Conservation (phyloP, 1,140 invertebrate species). For the Trachymyrmex cornetzi region DNA sequence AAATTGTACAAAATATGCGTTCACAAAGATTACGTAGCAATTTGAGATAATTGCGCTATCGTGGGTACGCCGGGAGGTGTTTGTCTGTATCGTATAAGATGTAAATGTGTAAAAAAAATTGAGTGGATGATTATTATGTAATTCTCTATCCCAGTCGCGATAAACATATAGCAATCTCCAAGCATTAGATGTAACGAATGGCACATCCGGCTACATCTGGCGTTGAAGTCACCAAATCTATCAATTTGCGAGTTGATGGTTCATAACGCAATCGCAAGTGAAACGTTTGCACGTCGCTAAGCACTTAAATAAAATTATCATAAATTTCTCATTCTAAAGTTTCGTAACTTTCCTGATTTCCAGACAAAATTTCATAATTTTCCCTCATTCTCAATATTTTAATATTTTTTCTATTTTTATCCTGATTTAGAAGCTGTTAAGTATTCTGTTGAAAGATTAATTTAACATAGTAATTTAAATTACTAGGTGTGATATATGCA, state of each 20-base stretch:
- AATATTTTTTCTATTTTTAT: too few relatives aligned
- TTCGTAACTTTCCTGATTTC: too few relatives aligned
- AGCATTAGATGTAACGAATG: neutral
- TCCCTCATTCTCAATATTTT: too few relatives aligned
- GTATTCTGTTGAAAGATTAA: too few relatives aligned
- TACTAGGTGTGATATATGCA: too few relatives aligned
- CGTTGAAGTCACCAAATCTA: constrained; percentile 2
- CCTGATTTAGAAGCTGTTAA: too few relatives aligned
- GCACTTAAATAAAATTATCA: neutral
- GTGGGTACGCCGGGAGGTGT: constrained; percentile 9
- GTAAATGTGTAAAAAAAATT: constrained; percentile 9
- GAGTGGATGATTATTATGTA: constrained; percentile 23
- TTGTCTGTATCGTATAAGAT: neutral
- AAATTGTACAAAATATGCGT: constrained; percentile 26
- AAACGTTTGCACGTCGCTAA: neutral
- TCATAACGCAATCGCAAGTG: neutral
- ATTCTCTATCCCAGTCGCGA: neutral
- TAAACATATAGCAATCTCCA: neutral
- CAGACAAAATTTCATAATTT: too few relatives aligned
- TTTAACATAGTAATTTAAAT: too few relatives aligned
- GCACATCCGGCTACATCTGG: neutral
- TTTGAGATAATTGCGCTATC: constrained; percentile 56
- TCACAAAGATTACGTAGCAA: constrained; percentile 42
- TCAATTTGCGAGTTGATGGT: neutral
- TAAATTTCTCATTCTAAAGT: too few relatives aligned